Base-by-base conservation (phyloP, 2,797 vertebrate species). In the Hylomyscus alleni region DNA sequence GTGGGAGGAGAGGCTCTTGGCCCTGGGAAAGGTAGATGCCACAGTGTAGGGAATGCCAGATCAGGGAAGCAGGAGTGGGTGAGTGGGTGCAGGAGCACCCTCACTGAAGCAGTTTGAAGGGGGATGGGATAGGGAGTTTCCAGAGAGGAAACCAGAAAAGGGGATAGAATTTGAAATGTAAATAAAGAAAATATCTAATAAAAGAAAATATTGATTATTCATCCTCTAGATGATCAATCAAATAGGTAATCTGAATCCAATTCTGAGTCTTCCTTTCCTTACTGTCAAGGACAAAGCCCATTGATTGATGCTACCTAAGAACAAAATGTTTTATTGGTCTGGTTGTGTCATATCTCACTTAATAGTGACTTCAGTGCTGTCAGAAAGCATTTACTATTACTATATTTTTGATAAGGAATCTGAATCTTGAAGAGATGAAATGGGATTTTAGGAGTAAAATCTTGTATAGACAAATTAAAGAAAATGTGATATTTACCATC, bases 161-260 rank as follows among this genome's bases (percentile, higher is more conserved):
- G 58, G 58, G 56, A 24, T 60, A 60, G 22, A 22, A 60, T 24
- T 60, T 60, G 22, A 60, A 60, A 60, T 60, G 58, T 60, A 60
- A 60, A 60, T 24, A 60, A 60, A 60, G 58, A 60, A 60, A 60
- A 24, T 60, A 60, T 24, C 58, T 60, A 60, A 60, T 60, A 20
- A 58, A 58, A 58, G 19, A 83, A 92, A 65, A 22, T 77, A 29
- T 92, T n/a, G 22, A 72, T 92, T 90, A 44, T 85, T 80, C 15
- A 69, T 86, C 7, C 4, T 0, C 73, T 81, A 26, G 75, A 60
- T 13, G 24, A 47, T 95, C 11, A 94, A 34, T 37, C 1, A 15
- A 86, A 60, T 1, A 86, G 31, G 60, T 54, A 89, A 92, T 0
- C 1, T n/a, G 44, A n/a, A 82, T 31, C 19, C 2, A n/a, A 10